Evolutionary conservation across 2,888 invertebrate species (phyloP).

Genomic region (Lasius platythorax): DNA sequence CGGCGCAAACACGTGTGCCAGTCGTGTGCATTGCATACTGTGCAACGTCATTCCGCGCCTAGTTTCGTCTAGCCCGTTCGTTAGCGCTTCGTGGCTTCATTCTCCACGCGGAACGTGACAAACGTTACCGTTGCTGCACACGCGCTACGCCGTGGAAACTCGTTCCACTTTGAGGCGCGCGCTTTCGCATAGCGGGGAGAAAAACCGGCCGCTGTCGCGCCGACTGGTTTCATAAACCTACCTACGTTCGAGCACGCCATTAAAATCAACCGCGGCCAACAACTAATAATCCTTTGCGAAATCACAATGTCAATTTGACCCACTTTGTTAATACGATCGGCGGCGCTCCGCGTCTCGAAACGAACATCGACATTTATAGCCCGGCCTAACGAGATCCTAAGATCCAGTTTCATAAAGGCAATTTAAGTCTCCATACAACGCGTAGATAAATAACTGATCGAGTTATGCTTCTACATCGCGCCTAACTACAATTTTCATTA

Average conservation of each 20-base stretch:
- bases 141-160: conserved; percentile 64
- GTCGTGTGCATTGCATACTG: neutral
- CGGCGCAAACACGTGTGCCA: conserved; percentile 65
- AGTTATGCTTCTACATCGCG: conserved; percentile 3
- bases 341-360: conserved; percentile 42
- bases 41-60: conserved; percentile 60
- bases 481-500: conserved; percentile 32
- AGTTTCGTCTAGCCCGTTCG: conserved; percentile 56
- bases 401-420: conserved; percentile 55
- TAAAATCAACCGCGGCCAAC: conserved; percentile 41
- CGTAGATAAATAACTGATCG: conserved; percentile 14
- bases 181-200: conserved; percentile 54
- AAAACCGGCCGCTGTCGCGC: conserved; percentile 56
- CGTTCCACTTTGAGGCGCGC: conserved; percentile 67
- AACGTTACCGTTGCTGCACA: conserved; percentile 72
- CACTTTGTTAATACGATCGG: conserved; percentile 54
- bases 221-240: conserved; percentile 63
- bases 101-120: conserved; percentile 71
- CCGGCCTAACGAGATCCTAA: conserved; percentile 58
- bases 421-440: conserved; percentile 39
- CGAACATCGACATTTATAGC: conserved; percentile 61
- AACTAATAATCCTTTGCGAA: conserved; percentile 66
- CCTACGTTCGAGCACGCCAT: conserved; percentile 46
- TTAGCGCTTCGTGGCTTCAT: conserved; percentile 63
- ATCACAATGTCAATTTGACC: conserved; percentile 68